phyloP scores from a whole-genome alignment of 1,140 invertebrate species.

The Cheumatopsyche charites region DNA sequence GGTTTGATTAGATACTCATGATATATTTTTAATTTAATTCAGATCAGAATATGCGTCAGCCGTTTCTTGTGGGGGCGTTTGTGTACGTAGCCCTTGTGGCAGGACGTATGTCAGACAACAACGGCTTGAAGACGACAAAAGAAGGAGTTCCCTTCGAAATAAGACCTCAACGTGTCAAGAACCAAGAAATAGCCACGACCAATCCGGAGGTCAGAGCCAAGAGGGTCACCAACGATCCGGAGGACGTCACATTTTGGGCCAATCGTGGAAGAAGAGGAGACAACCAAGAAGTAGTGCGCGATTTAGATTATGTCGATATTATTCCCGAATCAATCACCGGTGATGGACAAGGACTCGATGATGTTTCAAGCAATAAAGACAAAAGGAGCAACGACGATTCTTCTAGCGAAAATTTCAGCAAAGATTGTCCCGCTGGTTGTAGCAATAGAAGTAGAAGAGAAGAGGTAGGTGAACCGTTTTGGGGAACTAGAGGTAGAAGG shows the following conservation, averaged over 20 bases:
- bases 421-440: constrained; percentile 49
- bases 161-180: not conserved
- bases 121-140: constrained; percentile 48
- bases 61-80: constrained; percentile 14
- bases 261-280: constrained; percentile 51
- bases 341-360: constrained; percentile 19
- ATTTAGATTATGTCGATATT: constrained; percentile 22
- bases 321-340: constrained; percentile 46
- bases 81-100: constrained; percentile 30
- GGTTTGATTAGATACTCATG: not conserved
- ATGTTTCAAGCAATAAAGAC: constrained; percentile 53
- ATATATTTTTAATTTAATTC: constrained; percentile 5
- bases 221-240: constrained; percentile 43
- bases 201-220: constrained; percentile 28
- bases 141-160: constrained; percentile 47
- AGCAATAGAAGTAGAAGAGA: constrained; percentile 49
- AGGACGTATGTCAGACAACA: constrained; percentile 32
- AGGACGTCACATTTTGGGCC: constrained; percentile 51
- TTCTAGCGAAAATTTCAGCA: constrained; percentile 45
- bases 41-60: constrained; percentile 23
- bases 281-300: constrained; percentile 5
- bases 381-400: constrained; percentile 50
- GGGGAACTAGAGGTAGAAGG: constrained; percentile 41
- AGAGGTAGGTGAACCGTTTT: constrained; percentile 36
- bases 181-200: constrained; percentile 13